A percentile compares a stretch with the other conserved stretches of the same genome.
Conservation (phyloP, 2,888 invertebrate species). For the Conus canariensis region DNA sequence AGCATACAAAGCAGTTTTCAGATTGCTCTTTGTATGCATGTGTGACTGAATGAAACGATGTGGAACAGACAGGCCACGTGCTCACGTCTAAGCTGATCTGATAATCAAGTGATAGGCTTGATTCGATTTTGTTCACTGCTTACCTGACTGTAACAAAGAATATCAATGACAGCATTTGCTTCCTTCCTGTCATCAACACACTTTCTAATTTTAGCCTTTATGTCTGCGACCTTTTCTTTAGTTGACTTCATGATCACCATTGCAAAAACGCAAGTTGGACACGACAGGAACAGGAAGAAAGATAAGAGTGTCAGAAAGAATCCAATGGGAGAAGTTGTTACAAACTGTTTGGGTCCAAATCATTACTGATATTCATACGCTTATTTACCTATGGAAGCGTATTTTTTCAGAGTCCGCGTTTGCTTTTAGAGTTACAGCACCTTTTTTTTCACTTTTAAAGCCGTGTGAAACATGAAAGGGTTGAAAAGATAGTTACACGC, state of each 20-base stretch:
- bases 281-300: slow-evolving; percentile 15
- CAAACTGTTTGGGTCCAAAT: neutral
- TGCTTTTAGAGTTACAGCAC: neutral
- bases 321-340: slow-evolving; percentile 17
- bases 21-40: too few species aligned
- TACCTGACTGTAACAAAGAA: slow-evolving; percentile 60
- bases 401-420: neutral
- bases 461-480: neutral
- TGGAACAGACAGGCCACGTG: too few species aligned
- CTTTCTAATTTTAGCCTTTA: slow-evolving; percentile 60
- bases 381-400: too few species aligned
- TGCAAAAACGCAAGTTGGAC: neutral
- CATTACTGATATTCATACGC: slow-evolving; percentile 9
- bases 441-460: neutral
- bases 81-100: too few species aligned
- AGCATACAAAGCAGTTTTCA: too few species aligned
- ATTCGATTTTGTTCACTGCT: neutral
- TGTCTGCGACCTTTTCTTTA: slow-evolving; percentile 39
- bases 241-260: slow-evolving; percentile 11
- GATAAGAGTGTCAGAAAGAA: neutral
- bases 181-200: slow-evolving; percentile 64
- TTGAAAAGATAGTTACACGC: neutral
- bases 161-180: slow-evolving; percentile 64
- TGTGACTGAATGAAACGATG: too few species aligned
- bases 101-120: too few species aligned